Evolutionary conservation across 2,888 invertebrate species (phyloP).

Genomic region (Drosophila buzzatii): DNA sequence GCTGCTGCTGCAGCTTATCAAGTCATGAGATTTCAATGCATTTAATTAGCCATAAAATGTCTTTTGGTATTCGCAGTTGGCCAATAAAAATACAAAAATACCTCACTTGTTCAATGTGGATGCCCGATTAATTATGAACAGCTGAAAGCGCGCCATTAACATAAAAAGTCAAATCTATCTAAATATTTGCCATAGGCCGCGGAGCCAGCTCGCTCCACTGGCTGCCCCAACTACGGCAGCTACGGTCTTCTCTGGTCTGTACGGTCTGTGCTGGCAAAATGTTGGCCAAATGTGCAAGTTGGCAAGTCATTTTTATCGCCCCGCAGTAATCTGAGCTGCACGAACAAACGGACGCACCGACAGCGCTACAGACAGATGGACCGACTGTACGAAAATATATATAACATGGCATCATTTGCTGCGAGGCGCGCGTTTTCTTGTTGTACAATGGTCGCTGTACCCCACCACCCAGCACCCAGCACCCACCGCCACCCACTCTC

Average conservation of each 20-base stretch:
- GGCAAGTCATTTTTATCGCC: conserved; percentile 80
- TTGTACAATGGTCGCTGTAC: conserved; percentile 66
- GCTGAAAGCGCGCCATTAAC: conserved; percentile 81
- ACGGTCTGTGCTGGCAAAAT: neutral
- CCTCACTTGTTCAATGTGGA: conserved; percentile 73
- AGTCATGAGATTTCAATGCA: conserved; percentile 61
- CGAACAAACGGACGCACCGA: conserved; percentile 66
- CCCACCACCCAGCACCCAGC: conserved; percentile 7
- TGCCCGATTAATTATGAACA: conserved; percentile 79
- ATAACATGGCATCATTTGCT: conserved; percentile 79
- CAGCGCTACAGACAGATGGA: conserved; percentile 34
- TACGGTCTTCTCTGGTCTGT: conserved; percentile 12
- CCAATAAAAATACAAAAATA: conserved; percentile 64
- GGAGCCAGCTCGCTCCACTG: conserved; percentile 35
- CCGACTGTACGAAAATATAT: conserved; percentile 61
- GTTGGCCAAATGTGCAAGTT: conserved; percentile 79
- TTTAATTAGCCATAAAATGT: conserved; percentile 76
- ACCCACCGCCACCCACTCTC: conserved; percentile 17
- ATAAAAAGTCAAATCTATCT: conserved; percentile 81
- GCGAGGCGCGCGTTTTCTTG: conserved; percentile 77
- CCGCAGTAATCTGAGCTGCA: conserved; percentile 79
- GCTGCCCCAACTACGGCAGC: conserved; percentile 14
- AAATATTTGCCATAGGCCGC: conserved; percentile 75
- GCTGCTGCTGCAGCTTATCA: conserved; percentile 25
- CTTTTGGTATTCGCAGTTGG: conserved; percentile 59